These are phyloP conservation scores for Cybosia mesomella DNA, from an alignment of 2,888 invertebrate species.

Conservation along the genomic window DNA sequence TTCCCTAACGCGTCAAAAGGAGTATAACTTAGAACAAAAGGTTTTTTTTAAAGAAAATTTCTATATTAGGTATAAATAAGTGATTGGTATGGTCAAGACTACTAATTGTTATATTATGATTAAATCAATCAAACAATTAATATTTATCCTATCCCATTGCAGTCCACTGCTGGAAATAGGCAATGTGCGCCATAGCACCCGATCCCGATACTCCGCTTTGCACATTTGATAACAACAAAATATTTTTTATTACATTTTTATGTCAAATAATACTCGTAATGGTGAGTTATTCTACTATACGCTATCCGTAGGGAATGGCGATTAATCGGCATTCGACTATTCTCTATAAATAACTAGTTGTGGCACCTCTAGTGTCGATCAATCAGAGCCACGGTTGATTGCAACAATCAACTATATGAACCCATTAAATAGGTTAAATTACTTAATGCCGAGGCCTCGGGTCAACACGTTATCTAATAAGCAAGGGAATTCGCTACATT, in stretches of 20 bases:
- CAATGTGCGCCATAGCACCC: no score
- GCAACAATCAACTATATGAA: conserved; percentile 58
- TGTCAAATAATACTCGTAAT: neutral
- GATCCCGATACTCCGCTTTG: no score
- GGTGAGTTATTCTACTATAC: neutral
- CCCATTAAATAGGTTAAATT: conserved; percentile 70
- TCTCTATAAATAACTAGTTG: neutral
- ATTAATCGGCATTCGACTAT: neutral
- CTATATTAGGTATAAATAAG: no score
- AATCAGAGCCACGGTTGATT: conserved; percentile 54
- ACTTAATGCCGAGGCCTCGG: conserved; percentile 75
- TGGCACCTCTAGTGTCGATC: conserved; percentile 37
- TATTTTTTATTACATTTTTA: neutral
- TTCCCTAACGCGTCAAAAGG: no score
- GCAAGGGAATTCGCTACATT: conserved; percentile 54
- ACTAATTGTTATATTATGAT: no score
- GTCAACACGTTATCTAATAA: conserved; percentile 75
- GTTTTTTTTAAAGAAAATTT: no score
- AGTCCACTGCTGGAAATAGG: no score
- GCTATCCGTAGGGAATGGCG: neutral
- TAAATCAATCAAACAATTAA: no score
- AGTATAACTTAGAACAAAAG: no score
- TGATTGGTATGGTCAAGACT: no score
- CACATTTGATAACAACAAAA: neutral
- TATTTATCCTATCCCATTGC: no score